Evolutionary conservation across 2,888 invertebrate genomes (phyloP).

Genomic region (Aelia acuminata): DNA sequence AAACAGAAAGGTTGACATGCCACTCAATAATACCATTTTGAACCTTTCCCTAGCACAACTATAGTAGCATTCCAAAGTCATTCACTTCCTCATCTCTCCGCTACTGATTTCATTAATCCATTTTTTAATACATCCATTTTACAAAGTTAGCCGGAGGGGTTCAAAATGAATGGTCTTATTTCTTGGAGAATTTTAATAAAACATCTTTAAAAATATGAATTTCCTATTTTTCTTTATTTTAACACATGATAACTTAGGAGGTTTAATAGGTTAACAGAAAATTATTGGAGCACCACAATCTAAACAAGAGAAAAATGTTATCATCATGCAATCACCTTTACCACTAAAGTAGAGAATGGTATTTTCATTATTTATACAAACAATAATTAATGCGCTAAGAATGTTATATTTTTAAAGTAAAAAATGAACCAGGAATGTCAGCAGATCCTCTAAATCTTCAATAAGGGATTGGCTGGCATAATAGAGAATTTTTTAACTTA

Average conservation of each 20-base stretch:
- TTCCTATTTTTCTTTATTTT: background rate
- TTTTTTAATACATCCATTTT: background rate
- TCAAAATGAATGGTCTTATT: background rate
- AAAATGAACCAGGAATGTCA: background rate
- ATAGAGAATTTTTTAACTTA: background rate
- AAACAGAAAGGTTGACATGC: background rate
- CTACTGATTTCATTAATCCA: background rate
- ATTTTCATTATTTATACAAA: too few species aligned
- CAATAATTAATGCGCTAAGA: too few species aligned
- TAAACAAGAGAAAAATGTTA: background rate
- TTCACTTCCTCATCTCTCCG: background rate
- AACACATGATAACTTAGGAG: background rate
- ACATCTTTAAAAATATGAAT: background rate
- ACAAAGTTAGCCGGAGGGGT: background rate
- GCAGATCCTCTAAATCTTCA: background rate
- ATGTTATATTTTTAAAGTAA: background rate
- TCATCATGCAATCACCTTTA: too few species aligned
- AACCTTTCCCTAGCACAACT: background rate
- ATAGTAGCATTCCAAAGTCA: background rate
- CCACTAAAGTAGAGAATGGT: too few species aligned
- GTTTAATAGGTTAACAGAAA: background rate
- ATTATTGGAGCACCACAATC: background rate
- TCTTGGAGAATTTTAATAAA: background rate
- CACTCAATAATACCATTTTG: background rate
- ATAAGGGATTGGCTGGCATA: background rate